A percentile compares a stretch with the other conserved stretches of the same genome.
phyloP scores from a whole-genome alignment of 2,888 invertebrate genomes.

The Catotricha subobsoleta region DNA sequence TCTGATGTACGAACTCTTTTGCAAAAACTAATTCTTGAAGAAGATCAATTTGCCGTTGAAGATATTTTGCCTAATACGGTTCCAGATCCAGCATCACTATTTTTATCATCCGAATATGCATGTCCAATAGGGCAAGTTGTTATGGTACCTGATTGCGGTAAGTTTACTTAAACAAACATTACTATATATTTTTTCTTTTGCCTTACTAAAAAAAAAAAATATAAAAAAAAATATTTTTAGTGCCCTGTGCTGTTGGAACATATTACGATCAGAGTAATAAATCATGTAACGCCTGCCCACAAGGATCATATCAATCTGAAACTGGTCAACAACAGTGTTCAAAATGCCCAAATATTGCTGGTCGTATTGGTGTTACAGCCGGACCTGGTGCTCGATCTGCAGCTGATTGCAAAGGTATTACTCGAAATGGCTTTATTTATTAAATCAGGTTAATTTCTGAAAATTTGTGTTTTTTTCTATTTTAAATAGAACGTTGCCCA shows the following conservation, averaged over 20 bases:
- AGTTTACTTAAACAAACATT: slow-evolving; percentile 17
- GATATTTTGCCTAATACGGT: slow-evolving; percentile 87
- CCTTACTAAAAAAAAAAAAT: not conserved
- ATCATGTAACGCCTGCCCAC: slow-evolving; percentile 65
- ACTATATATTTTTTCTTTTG: not conserved
- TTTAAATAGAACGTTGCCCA: slow-evolving; percentile 60
- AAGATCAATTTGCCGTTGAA: slow-evolving; percentile 84
- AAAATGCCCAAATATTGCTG: slow-evolving; percentile 76
- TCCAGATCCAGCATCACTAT: slow-evolving; percentile 77
- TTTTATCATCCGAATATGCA: slow-evolving; percentile 76
- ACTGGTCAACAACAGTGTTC: slow-evolving; percentile 77
- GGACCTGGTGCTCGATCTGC: slow-evolving; percentile 74
- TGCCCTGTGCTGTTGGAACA: slow-evolving; percentile 82
- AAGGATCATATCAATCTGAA: slow-evolving; percentile 87
- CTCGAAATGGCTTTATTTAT: too few species aligned
- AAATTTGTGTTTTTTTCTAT: too few species aligned
- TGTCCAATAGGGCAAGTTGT: slow-evolving; percentile 89
- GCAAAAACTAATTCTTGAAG: slow-evolving; percentile 79
- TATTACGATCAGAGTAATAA: slow-evolving; percentile 60
- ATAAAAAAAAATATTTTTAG: not conserved
- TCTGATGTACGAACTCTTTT: slow-evolving; percentile 66
- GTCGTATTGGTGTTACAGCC: slow-evolving; percentile 75
- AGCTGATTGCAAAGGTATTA: slow-evolving; percentile 54
- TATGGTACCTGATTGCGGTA: slow-evolving; percentile 83
- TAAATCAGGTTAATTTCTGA: too few species aligned